A percentile compares a stretch with the other conserved stretches of the same genome.
Evolutionary conservation across 1,140 invertebrate genomes (phyloP).

Genomic region (Tetramorium alpestre): DNA sequence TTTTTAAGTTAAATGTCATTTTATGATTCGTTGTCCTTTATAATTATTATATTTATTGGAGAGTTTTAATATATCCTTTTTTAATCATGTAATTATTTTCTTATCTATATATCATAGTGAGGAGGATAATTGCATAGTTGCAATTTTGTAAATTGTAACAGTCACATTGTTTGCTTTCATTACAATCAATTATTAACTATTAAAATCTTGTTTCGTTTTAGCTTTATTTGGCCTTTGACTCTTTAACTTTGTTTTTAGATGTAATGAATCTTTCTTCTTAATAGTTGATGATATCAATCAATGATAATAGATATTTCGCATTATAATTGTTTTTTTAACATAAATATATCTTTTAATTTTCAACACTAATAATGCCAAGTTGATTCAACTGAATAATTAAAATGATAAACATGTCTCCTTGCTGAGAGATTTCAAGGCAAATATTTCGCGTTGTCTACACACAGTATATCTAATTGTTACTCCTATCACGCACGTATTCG

Average conservation of each 20-base stretch:
- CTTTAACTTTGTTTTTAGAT: not conserved
- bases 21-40: too few relatives aligned
- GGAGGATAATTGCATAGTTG: too few relatives aligned
- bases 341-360: not conserved
- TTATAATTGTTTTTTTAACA: not conserved
- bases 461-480: constrained; percentile 32
- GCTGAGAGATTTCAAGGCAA: not conserved
- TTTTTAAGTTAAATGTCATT: not conserved
- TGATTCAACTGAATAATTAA: not conserved
- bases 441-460: not conserved
- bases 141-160: too few relatives aligned
- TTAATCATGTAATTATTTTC: too few relatives aligned
- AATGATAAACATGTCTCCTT: not conserved
- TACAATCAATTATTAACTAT: too few relatives aligned
- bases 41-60: too few relatives aligned
- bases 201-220: too few relatives aligned
- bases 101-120: too few relatives aligned
- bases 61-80: too few relatives aligned
- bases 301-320: not conserved
- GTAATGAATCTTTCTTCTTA: not conserved
- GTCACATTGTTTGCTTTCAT: too few relatives aligned
- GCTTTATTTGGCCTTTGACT: too few relatives aligned
- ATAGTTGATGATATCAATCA: not conserved
- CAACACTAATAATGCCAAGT: not conserved
- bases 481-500: constrained; percentile 9